A percentile compares a stretch with the other conserved stretches of the same genome.
Evolutionary conservation across 2,113 vertebrate genomes (phyloP).

Genomic region (Phalacrocorax carbo): DNA sequence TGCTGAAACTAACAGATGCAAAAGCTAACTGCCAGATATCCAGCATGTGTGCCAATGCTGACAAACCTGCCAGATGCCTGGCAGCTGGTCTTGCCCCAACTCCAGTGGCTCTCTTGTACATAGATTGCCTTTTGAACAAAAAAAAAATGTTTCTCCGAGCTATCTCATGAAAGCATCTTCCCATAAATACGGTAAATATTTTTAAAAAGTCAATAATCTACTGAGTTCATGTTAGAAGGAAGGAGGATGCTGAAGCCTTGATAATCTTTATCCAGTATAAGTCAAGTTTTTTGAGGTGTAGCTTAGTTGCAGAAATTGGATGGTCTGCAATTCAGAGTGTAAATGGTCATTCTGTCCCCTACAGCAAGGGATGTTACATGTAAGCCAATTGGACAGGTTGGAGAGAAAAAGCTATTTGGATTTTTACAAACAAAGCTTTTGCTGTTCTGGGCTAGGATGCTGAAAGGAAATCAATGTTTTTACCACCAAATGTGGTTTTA

Average conservation of each 20-base stretch:
- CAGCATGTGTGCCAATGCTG: conserved; percentile 47
- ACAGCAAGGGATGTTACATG: conserved; percentile 3
- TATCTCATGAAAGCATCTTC: conserved; percentile 10
- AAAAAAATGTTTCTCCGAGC: background rate
- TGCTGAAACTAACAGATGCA: conserved; percentile 66
- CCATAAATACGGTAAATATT: background rate
- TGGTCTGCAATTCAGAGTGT: background rate
- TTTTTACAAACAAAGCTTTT: conserved; percentile 60
- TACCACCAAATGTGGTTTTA: conserved; percentile 54
- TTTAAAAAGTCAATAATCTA: background rate
- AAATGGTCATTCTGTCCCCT: conserved; percentile 49
- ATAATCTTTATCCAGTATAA: background rate
- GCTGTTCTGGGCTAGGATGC: conserved; percentile 41
- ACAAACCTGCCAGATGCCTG: conserved; percentile 67
- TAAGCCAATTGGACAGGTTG: conserved; percentile 27
- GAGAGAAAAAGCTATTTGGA: conserved; percentile 46
- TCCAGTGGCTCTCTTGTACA: conserved; percentile 36
- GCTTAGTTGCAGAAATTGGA: background rate
- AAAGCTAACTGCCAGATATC: conserved; percentile 61
- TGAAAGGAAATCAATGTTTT: conserved; percentile 66
- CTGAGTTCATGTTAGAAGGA: background rate
- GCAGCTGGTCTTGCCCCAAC: conserved; percentile 55
- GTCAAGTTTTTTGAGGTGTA: background rate
- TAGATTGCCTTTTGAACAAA: conserved; percentile 23
- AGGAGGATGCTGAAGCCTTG: background rate